Base-by-base conservation (phyloP, 1,140 invertebrate genomes). In the Dreissena polymorpha region DNA sequence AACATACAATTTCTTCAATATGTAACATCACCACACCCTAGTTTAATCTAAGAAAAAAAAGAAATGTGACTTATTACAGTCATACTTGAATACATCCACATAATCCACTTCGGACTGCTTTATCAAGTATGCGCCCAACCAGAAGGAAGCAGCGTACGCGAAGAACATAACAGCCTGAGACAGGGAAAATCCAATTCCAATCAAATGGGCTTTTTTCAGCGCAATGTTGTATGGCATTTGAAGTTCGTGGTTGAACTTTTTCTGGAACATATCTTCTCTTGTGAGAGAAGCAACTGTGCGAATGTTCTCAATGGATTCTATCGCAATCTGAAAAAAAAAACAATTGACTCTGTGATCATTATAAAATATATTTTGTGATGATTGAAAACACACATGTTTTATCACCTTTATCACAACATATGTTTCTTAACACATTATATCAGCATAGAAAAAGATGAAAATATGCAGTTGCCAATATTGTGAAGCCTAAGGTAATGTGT, bases 101-200 rank as follows among this genome's bases (percentile, higher is more conserved):
- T 96, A 97, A 18, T 90, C 90, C 57, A 97, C 88, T 18, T 94
- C 94, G 27, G 95, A 93, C 65, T 95, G 91, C 0, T 57, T 12
- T 16, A 97, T 95, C 18, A 97, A 92, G 75, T 95, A 94, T 0
- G 96, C 96, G 5, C 97, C 97, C 88, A 97, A 97, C 88, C 95
- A 96, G 86, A 97, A 94, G 57, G 95, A 95, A 2, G 96, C 93
- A 8, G 96, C 96, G 90, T 97, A 98, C 0, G 96, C 96, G 82
- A 96, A 95, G 82, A 96, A 95, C 0, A 96, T 96, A 0, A 96
- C 94, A 7, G 95, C 95, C 92, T 97, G 96, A 0, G 78, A 95
- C 85, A 97, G 94, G 6, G 96, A 95, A 91, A 96, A 97, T 10
- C 97, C 95, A 39, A 95, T 67, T 10, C 96, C 92, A 85, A 87